Evolutionary conservation across 2,888 invertebrate species (phyloP).

Genomic region (Drosophila macrospina): DNA sequence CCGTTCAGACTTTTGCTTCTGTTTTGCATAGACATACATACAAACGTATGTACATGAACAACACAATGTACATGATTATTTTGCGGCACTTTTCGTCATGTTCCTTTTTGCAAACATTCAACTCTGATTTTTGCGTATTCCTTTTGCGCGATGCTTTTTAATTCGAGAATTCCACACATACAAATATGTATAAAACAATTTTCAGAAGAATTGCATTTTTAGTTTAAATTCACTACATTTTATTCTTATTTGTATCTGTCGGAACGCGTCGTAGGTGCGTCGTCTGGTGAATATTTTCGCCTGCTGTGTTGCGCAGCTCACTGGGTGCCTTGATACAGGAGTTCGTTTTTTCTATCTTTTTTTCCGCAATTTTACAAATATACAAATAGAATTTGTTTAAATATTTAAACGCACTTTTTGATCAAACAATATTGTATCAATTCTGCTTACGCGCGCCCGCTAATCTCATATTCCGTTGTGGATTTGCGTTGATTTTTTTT

Average conservation of each 20-base stretch:
- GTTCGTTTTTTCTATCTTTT: constrained; percentile 3
- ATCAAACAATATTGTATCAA: constrained; percentile 20
- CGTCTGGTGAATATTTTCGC: constrained; percentile 47
- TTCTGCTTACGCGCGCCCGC: constrained; percentile 13
- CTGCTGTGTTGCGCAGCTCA: constrained; percentile 35
- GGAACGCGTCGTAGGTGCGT: constrained; percentile 45
- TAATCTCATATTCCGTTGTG: constrained; percentile 27
- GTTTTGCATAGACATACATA: constrained; percentile 40
- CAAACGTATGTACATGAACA: constrained; percentile 21
- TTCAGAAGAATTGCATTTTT: constrained; percentile 4
- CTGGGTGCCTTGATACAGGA: constrained; percentile 2
- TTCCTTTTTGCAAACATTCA: constrained; percentile 35
- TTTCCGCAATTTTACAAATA: constrained; percentile 15
- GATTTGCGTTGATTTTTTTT: no score
- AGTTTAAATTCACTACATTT: constrained; percentile 12
- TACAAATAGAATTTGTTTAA: constrained; percentile 4
- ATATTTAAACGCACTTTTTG: constrained; percentile 15
- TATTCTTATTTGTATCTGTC: constrained; percentile 37
- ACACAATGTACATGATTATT: constrained; percentile 37
- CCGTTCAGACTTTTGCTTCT: constrained; percentile 29
- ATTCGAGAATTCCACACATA: constrained; percentile 30
- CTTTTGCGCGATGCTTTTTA: constrained; percentile 34
- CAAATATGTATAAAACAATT: not conserved
- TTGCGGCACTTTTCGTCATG: constrained; percentile 51
- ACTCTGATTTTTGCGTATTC: constrained; percentile 31